Conservation (phyloP, 1,140 invertebrate genomes). For the Drosophila mauritiana region DNA sequence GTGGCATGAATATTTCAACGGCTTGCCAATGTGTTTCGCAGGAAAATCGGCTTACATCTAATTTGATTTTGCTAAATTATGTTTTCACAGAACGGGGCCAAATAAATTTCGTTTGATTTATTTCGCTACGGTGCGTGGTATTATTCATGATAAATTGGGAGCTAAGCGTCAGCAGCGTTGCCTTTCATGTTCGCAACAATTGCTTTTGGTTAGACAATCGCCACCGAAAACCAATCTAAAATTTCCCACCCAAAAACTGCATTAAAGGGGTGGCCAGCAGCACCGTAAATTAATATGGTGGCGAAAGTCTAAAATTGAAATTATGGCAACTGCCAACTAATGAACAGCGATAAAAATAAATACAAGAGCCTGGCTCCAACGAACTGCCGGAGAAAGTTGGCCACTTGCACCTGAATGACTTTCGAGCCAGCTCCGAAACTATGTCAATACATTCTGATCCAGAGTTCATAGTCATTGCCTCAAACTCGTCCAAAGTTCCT, state of each 20-base stretch:
- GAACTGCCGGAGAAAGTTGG: slow-evolving; percentile 58
- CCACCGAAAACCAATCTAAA: slow-evolving; percentile 44
- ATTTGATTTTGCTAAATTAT: slow-evolving; percentile 49
- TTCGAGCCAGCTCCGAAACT: slow-evolving; percentile 50
- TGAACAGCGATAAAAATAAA: slow-evolving; percentile 80
- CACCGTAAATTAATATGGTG: slow-evolving; percentile 36
- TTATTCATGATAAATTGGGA: slow-evolving; percentile 34
- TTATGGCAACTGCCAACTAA: slow-evolving; percentile 74
- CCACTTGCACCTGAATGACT: slow-evolving; percentile 65
- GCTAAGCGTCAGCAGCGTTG: slow-evolving; percentile 9
- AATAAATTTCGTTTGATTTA: slow-evolving; percentile 38
- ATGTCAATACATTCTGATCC: slow-evolving; percentile 64
- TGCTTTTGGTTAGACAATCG: slow-evolving; percentile 25
- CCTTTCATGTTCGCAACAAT: slow-evolving; percentile 29
- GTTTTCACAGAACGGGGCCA: slow-evolving; percentile 10
- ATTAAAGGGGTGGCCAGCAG: slow-evolving; percentile 11
- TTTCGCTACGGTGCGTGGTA: slow-evolving; percentile 7
- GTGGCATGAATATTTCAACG: slow-evolving; percentile 53
- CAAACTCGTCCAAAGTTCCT: slow-evolving; percentile 29
- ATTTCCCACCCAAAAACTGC: slow-evolving; percentile 29
- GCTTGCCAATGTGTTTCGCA: slow-evolving; percentile 37
- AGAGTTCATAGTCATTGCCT: slow-evolving; percentile 37
- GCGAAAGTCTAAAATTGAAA: slow-evolving; percentile 68
- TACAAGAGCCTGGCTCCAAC: slow-evolving; percentile 27
- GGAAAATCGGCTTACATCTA: slow-evolving; percentile 68